Evolutionary conservation across 1,140 invertebrate species (phyloP).

Genomic region (Aporrectodea caliginosa): DNA sequence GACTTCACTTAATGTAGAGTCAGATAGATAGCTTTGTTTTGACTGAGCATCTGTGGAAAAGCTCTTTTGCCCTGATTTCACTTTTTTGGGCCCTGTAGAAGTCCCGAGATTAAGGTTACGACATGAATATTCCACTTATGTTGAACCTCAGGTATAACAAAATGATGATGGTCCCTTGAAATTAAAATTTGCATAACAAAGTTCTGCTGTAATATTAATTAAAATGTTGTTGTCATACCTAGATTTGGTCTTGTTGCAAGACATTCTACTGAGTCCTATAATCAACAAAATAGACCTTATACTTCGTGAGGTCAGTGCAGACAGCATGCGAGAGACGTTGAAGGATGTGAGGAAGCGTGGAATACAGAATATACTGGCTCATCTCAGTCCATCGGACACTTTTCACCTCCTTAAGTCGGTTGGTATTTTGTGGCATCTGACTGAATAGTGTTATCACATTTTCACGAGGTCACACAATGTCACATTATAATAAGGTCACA

Average conservation of each 20-base stretch:
- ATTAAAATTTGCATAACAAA: neutral
- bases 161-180: neutral
- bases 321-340: slow-evolving; percentile 23
- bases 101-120: neutral
- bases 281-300: slow-evolving; percentile 13
- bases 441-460: too few species aligned
- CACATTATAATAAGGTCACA: too few species aligned
- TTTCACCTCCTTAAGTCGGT: slow-evolving; percentile 22
- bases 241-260: slow-evolving; percentile 29
- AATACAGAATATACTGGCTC: slow-evolving; percentile 10
- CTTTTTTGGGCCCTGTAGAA: neutral
- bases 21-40: too few species aligned
- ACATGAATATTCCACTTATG: neutral
- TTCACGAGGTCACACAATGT: too few species aligned
- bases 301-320: slow-evolving; percentile 9
- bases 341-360: slow-evolving; percentile 25
- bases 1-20: too few species aligned
- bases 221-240: neutral
- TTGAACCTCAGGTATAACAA: neutral
- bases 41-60: too few species aligned
- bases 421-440: neutral
- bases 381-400: slow-evolving; percentile 13
- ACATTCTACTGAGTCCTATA: slow-evolving; percentile 13
- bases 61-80: neutral
- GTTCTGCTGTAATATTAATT: too few species aligned